These are phyloP conservation scores for Drosophila siamana DNA, from an alignment of 2,888 invertebrate genomes.

Conservation along the genomic window DNA sequence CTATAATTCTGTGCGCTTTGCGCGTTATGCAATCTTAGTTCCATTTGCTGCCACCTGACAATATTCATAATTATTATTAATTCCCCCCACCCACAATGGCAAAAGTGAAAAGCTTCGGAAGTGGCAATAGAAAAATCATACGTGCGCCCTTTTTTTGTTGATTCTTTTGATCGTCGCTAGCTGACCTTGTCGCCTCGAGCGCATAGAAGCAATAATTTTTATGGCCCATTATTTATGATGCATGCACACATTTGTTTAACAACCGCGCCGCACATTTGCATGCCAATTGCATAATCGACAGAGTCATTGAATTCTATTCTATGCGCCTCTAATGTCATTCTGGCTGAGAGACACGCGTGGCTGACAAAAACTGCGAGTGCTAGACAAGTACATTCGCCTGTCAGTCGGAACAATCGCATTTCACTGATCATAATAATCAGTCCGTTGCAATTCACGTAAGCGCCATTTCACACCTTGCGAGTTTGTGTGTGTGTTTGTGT, in stretches of 20 bases:
- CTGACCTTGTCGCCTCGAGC: slow-evolving; percentile 49
- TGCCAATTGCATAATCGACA: slow-evolving; percentile 72
- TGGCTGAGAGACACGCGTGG: slow-evolving; percentile 32
- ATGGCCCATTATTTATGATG: slow-evolving; percentile 59
- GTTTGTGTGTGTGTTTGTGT: slow-evolving; percentile 9
- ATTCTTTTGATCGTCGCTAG: slow-evolving; percentile 28
- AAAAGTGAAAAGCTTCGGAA: slow-evolving; percentile 69
- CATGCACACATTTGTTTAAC: slow-evolving; percentile 46
- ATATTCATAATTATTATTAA: slow-evolving; percentile 36
- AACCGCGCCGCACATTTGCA: slow-evolving; percentile 51
- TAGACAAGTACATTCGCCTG: not conserved
- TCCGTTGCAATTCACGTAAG: slow-evolving; percentile 34
- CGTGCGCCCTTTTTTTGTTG: slow-evolving; percentile 46
- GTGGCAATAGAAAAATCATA: too few relatives aligned
- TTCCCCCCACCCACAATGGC: slow-evolving; percentile 2
- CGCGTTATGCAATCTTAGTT: slow-evolving; percentile 48
- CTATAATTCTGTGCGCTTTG: slow-evolving; percentile 38
- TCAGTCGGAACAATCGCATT: slow-evolving; percentile 43
- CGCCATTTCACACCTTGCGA: slow-evolving; percentile 57
- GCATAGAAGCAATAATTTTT: slow-evolving; percentile 46
- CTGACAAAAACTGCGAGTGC: not conserved
- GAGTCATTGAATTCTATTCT: slow-evolving; percentile 35
- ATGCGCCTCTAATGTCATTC: not conserved
- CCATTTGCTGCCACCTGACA: slow-evolving; percentile 29
- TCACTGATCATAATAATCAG: slow-evolving; percentile 36